phyloP scores from a whole-genome alignment of 2,797 vertebrate species.

The Anomalospiza imberbis region DNA sequence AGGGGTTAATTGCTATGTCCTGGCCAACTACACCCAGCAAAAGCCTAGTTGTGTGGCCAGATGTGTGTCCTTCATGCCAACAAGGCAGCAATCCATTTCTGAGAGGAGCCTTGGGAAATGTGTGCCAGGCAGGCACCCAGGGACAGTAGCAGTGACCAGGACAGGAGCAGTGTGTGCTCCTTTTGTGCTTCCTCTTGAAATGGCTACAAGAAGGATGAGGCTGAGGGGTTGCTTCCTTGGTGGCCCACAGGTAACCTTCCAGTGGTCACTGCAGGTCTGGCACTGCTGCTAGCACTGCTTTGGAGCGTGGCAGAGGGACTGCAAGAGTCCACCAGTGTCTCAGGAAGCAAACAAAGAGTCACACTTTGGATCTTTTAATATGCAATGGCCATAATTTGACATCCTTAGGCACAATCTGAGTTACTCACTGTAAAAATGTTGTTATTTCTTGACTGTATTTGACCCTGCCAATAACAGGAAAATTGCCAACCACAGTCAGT shows the following conservation, averaged over 20 bases:
- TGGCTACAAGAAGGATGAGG: background rate
- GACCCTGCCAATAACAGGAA: background rate
- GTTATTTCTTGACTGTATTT: background rate
- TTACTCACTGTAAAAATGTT: background rate
- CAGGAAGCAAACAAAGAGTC: background rate
- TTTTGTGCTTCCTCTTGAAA: background rate
- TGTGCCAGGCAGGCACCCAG: background rate
- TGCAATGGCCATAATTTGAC: background rate
- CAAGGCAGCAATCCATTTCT: fast-evolving
- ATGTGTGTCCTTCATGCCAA: background rate
- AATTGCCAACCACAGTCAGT: background rate
- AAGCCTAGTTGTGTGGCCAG: background rate
- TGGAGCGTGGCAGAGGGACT: background rate
- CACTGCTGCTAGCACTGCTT: background rate
- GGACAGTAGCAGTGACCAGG: fast-evolving
- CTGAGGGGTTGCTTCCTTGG: background rate
- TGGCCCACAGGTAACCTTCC: background rate
- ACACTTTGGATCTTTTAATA: background rate
- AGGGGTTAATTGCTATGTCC: background rate
- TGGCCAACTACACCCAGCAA: background rate
- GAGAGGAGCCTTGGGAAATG: background rate
- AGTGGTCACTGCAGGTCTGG: background rate
- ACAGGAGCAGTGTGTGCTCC: fast-evolving
- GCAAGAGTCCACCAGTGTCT: background rate
- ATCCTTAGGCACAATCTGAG: background rate